A percentile compares a stretch with the other conserved stretches of the same genome.
Evolutionary conservation across 2,888 invertebrate genomes (phyloP).

Genomic region (Arenicola marina): DNA sequence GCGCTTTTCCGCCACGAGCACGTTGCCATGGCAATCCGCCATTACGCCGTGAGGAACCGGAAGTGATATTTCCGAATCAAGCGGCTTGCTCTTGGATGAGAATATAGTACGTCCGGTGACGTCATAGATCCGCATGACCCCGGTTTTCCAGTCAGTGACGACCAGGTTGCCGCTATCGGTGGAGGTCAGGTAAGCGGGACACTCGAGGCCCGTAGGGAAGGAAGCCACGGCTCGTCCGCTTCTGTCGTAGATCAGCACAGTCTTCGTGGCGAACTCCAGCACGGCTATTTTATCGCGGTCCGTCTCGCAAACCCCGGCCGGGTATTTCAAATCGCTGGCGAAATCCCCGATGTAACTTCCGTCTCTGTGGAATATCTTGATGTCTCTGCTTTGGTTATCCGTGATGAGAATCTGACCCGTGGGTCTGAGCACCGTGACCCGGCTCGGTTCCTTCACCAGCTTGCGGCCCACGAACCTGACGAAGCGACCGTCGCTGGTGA

Average conservation of each 20-base stretch:
- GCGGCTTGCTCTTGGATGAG: neutral
- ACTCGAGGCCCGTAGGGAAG: conserved; percentile 12
- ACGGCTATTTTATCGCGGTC: conserved; percentile 17
- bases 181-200: conserved; percentile 22
- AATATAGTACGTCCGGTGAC: neutral
- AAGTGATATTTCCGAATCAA: no score
- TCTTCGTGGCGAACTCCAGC: conserved; percentile 18
- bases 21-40: conserved; percentile 10
- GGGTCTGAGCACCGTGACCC: conserved; percentile 12
- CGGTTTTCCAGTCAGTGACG: conserved; percentile 19
- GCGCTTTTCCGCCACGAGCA: conserved; percentile 16
- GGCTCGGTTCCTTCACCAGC: conserved; percentile 17
- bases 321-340: conserved; percentile 14
- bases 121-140: conserved; percentile 8
- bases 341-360: conserved; percentile 12
- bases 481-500: conserved; percentile 17
- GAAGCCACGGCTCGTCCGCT: neutral
- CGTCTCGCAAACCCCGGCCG: conserved; percentile 18
- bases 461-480: conserved; percentile 11
- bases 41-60: conserved; percentile 16
- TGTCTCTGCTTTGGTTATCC: conserved; percentile 9
- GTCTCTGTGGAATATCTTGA: conserved; percentile 14
- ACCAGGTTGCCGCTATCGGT: conserved; percentile 13
- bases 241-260: conserved; percentile 11
- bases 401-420: conserved; percentile 16